Percentiles rank a stretch among this genome's conserved stretches.
These are phyloP conservation scores for Pelvicachromis taeniatus DNA, from an alignment of 2,113 vertebrate genomes.

Conservation along the genomic window DNA sequence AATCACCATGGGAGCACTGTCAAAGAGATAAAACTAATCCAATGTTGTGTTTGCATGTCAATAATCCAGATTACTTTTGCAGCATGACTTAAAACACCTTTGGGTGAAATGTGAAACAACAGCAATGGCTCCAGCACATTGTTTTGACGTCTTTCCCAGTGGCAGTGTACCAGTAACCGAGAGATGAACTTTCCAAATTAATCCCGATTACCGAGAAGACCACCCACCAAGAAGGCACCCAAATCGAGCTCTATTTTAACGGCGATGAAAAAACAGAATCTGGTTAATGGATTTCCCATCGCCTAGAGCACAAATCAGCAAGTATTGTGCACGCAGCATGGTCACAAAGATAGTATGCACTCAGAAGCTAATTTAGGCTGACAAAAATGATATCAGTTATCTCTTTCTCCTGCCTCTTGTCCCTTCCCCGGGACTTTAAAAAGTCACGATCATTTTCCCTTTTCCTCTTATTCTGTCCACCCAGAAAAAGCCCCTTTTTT, in stretches of 20 bases:
- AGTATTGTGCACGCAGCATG: not conserved
- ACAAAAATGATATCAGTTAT: constrained; percentile 33
- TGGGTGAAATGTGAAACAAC: constrained; percentile 46
- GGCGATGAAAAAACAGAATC: not conserved
- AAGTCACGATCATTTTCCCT: constrained; percentile 38
- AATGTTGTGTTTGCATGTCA: constrained; percentile 6
- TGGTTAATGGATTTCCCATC: not conserved
- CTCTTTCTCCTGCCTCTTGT: constrained; percentile 1
- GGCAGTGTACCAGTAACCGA: constrained; percentile 56
- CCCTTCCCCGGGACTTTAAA: constrained; percentile 27
- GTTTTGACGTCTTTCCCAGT: constrained; percentile 26
- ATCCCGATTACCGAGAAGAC: constrained; percentile 44
- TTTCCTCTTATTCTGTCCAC: constrained; percentile 45
- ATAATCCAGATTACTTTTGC: constrained; percentile 53
- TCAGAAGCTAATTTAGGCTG: constrained; percentile 9
- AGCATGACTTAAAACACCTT: constrained; percentile 50
- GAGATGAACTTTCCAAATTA: constrained; percentile 52
- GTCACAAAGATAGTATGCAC: not conserved
- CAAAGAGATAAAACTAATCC: not conserved
- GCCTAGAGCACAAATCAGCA: not conserved
- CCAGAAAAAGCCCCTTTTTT: constrained; percentile 44
- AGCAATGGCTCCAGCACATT: not conserved
- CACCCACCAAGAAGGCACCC: not conserved
- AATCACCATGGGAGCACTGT: not conserved
- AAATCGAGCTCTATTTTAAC: constrained; percentile 3